Base-by-base conservation (phyloP, 1,140 invertebrate genomes). In the Brachionus asplanchnoidis region DNA sequence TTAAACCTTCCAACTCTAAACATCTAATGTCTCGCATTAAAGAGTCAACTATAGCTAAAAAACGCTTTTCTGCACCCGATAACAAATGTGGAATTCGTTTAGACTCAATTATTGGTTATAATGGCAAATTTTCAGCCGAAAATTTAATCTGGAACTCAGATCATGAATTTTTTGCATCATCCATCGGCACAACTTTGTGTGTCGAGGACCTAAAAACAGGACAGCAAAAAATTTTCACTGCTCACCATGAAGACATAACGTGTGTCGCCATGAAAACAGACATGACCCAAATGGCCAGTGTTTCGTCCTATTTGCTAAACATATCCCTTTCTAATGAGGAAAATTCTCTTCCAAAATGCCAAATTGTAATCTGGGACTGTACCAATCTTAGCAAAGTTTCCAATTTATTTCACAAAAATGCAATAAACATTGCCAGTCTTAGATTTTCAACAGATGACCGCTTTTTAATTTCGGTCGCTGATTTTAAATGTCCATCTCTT, bases 201-300 rank as follows among this genome's bases (percentile, higher is more conserved):
- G 85, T 89, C n/a, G 89, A 90, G 85, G 88, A 90, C 80, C 86
- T 90, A 5, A 88, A 86, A 53, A 87, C 86, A 42, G 87, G 88
- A 17, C 23, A 86, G 23, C 89, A 90, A 85, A 88, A 86, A 68
- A 87, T 88, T 84, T 85, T 90, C 3, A 85, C 84, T 42, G 87
- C 88, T 65, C 89, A 90, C 85, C 85, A 85, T 56, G 88, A 89
- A 84, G 89, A 90, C 85, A 87, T 90, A 9, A 89, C 89, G 0
- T 88, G 87, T 17, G 6, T 90, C 36, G 87, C 88, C 26, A 85
- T 90, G 80, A 88, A 88, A 84, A 87, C 88, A 86, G 89, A 89
- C 82, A 87, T 87, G 32, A 84, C 17, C 4, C 60, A 68, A 36
- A 50, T 84, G 40, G 82, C 82, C 8, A 50, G 42, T 28, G 79